Evolutionary conservation across 2,113 vertebrate species (phyloP), one percentile per base, ranked within the genome.

Genomic region (Scytalopus superciliaris): DNA sequence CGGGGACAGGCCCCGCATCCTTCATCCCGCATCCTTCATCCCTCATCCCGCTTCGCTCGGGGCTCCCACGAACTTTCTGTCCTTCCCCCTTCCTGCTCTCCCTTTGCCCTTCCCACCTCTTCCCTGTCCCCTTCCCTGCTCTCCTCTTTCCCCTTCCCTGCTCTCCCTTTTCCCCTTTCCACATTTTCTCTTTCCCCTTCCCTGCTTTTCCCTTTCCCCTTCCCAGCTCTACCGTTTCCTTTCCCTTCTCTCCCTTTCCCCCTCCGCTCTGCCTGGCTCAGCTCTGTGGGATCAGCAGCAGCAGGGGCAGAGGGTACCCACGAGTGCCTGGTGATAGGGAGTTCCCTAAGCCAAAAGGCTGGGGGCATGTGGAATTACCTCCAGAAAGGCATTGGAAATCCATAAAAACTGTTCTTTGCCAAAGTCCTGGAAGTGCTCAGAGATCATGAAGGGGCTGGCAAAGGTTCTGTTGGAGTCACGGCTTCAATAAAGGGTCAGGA

Each of bases 401-500:
- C 19, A 2, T 13, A 21, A 52, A 57, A 57, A 44, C 0, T 18
- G 21, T 19, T n/a, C 8, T 52, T 79, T 47, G 10, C 44, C 7
- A 2, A 42, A 14, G 31, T 9, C 12, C 47, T 49, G 59, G 6
- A 66, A 16, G 47, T 10, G 25, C 37, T 64, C 35, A 10, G 70
- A 64, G 81, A 31, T 53, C 18, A 30, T 47, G 24, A 53, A 73
- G 42, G 24, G 33, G n/a, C 45, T 79, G 74, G 19, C 0, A 0
- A 45, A 74, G 49, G 49, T 15, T 84, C 44, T 47, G 8, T 4
- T 0, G 5, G 70, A 35, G 44, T 16, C 37, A 73, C 10, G 1
- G 0, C 35, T 25, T 74, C 1, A 1, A 2, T 21, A 4, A 0
- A 2, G 69, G 57, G 22, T 0, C 10, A 37, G 12, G 9, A 62